Base-by-base conservation (phyloP, 2,113 vertebrate species). In the Gallinago media region DNA sequence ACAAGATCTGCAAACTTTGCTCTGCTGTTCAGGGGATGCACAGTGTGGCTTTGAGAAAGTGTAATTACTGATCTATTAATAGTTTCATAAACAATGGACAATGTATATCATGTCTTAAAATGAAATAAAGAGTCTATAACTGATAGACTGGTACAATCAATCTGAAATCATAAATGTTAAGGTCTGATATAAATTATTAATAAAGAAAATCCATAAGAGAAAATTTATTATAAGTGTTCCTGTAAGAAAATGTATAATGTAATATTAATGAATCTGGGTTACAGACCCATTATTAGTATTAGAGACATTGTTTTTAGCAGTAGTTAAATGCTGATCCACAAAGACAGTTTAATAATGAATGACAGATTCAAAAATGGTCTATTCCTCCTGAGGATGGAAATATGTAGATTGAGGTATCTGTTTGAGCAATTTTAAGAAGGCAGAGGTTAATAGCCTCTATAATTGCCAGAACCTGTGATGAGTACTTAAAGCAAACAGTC, bases 391-490 rank as follows among this genome's bases (percentile, higher is more conserved):
- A 52, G 32, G 36, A 25, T 66, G 77, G 22, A 88, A 65, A 93
- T 85, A 92, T 47, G 38, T 19, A 91, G n/a, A 68, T 91, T 20
- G 70, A 75, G 44, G 5, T 40, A 89, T 38, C 91, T 85, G 66
- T 55, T 47, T 89, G 58, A 93, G 40, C 71, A 74, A 84, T 66
- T 89, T 84, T 62, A 82, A 74, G 52, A 96, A 93, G 93, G 81
- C 15, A 76, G 54, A 85, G 32, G 29, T 95, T 93, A 94, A 54
- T 68, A 81, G 40, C 44, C 68, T 94, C 72, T 70, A 8, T 96
- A 96, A 94, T 96, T 98, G 31, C 71, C 59, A 76, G 56, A 89
- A 91, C 58, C 21, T 92, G 46, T 92, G 89, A 85, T 46, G 68
- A 63, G 71, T 87, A 68, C 38, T 95, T 92, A 96, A 89, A 47